These are phyloP conservation scores for Cardiocondyla obscurior DNA, from an alignment of 1,140 invertebrate species.

Conservation along the genomic window DNA sequence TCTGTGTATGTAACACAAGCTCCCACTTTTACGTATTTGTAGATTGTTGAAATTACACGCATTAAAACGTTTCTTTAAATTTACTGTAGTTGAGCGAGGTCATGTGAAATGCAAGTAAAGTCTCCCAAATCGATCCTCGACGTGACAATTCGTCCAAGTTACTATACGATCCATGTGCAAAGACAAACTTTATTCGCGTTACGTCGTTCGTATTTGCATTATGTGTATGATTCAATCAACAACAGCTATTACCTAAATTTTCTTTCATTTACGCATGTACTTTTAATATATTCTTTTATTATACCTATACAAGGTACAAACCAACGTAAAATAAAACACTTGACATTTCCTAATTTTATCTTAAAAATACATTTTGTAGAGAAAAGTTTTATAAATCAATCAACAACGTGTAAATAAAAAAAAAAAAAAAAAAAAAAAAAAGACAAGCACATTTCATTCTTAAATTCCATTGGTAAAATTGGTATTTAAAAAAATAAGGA, in stretches of 20 bases:
- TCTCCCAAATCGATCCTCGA: slow-evolving; percentile 19
- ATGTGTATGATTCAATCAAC: not conserved
- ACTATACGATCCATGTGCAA: not conserved
- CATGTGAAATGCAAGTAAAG: not conserved
- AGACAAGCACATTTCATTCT: no score
- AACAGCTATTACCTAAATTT: not conserved
- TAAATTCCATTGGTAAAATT: no score
- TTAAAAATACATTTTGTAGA: not conserved
- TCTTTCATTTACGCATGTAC: not conserved
- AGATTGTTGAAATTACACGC: not conserved
- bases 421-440: not conserved
- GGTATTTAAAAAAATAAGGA: not conserved
- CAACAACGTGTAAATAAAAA: not conserved
- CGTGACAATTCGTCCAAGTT: not conserved
- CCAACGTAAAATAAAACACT: no score
- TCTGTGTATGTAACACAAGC: no score
- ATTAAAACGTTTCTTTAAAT: not conserved
- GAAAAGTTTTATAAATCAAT: no score
- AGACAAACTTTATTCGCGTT: slow-evolving; percentile 17
- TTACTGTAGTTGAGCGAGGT: not conserved
- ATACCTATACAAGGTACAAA: no score
- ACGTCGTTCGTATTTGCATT: not conserved
- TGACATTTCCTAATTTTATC: not conserved
- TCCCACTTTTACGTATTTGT: no score
- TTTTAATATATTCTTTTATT: no score